Conservation (phyloP, 2,888 invertebrate genomes). For the Leptogaster cylindrica region DNA sequence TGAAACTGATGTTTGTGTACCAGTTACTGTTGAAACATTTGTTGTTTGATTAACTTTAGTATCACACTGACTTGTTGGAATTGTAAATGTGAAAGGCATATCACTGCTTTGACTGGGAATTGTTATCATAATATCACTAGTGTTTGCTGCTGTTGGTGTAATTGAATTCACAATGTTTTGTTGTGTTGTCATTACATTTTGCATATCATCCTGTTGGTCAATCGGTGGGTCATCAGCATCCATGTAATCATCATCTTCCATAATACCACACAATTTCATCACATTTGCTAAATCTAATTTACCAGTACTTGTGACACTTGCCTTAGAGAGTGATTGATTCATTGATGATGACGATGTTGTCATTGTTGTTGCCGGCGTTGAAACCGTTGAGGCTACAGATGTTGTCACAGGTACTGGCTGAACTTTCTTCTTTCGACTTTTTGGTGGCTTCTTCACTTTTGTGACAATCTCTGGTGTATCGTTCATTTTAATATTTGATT, state of each 20-base stretch:
- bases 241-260: constrained; percentile 71
- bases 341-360: constrained; percentile 46
- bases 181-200: constrained; percentile 13
- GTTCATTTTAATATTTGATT: constrained; percentile 3
- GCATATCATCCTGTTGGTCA: constrained; percentile 15
- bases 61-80: constrained; percentile 55
- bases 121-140: constrained; percentile 59
- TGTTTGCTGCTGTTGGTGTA: constrained; percentile 48
- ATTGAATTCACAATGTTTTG: constrained; percentile 45
- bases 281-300: constrained; percentile 75
- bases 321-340: constrained; percentile 51
- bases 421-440: constrained; percentile 51
- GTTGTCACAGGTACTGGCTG: constrained; percentile 28
- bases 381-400: constrained; percentile 37
- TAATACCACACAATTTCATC: constrained; percentile 74
- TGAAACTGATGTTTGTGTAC: neutral
- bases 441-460: constrained; percentile 55
- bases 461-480: constrained; percentile 33
- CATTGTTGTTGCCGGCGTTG: constrained; percentile 29
- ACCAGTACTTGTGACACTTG: constrained; percentile 57
- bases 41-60: constrained; percentile 27
- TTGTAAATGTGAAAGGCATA: constrained; percentile 60
- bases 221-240: constrained; percentile 51
- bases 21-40: neutral
- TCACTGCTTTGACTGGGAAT: constrained; percentile 61